Percentiles rank a stretch among this genome's conserved stretches.
Evolutionary conservation across 2,113 vertebrate genomes (phyloP).

Genomic region (Pseudorhombus dupliciocellatus): DNA sequence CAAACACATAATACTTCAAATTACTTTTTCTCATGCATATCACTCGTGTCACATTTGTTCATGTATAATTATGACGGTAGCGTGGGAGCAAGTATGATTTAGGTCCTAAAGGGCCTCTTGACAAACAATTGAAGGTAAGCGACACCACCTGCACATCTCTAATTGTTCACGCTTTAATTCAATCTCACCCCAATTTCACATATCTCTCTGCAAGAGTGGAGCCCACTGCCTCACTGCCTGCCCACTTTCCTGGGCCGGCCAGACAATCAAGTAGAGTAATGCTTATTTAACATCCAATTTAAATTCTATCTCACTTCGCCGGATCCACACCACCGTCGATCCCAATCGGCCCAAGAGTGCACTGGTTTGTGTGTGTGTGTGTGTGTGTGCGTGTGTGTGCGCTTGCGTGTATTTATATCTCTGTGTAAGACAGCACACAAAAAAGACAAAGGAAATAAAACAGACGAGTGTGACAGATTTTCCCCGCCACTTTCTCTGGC

Average conservation of each 20-base stretch:
- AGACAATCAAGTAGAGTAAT: conserved; percentile 82
- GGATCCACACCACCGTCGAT: conserved; percentile 71
- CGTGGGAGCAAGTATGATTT: conserved; percentile 2
- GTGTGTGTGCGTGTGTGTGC: conserved; percentile 24
- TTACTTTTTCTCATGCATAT: background rate
- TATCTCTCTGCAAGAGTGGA: conserved; percentile 64
- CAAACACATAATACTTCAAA: background rate
- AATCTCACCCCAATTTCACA: conserved; percentile 81
- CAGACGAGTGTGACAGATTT: background rate
- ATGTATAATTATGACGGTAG: conserved; percentile 2
- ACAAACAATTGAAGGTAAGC: conserved; percentile 45
- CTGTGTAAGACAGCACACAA: background rate
- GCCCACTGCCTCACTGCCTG: conserved; percentile 66
- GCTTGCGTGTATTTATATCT: conserved; percentile 21
- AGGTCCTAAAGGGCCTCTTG: conserved; percentile 17
- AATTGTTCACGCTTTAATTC: conserved; percentile 83
- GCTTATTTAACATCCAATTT: conserved; percentile 88
- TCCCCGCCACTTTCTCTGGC: conserved; percentile 4
- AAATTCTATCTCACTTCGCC: conserved; percentile 82
- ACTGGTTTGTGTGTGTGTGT: conserved; percentile 38
- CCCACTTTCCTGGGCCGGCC: conserved; percentile 65
- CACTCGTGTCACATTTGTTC: background rate
- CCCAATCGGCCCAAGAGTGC: conserved; percentile 71
- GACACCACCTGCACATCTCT: conserved; percentile 60
- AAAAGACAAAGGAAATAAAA: conserved; percentile 11